Base-by-base conservation (phyloP, 1,140 invertebrate species). In the Telenomus remus region DNA sequence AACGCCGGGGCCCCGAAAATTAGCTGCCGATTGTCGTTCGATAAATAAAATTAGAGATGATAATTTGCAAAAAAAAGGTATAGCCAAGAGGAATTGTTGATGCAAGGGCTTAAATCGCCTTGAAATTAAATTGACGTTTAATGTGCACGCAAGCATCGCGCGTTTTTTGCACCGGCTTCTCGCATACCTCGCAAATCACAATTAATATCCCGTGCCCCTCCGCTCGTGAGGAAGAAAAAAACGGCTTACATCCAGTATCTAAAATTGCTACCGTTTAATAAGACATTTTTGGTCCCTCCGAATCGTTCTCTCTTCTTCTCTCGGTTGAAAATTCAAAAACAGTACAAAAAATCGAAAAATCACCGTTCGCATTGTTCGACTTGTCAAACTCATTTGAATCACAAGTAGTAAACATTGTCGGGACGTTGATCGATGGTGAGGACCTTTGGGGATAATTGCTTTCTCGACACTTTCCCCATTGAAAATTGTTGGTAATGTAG, bases 41-140 rank as follows among this genome's bases (percentile, higher is more conserved):
- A 73, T 73, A 66, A 73, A 66, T 16, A 65, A 65, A 72, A 65
- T 72, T 60, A 55, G 43, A 64, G 59, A 57, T 57, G 59, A 53
- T 71, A 63, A 71, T 63, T 64, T 13, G 59, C 57, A 34, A 71
- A 71, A 63, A 70, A 70, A 33, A 33, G 51, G n/a, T n/a, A n/a
- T 10, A 3, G 11, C 0, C 27, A 35, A 4, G 8, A 8, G 19
- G 33, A 37, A 66, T 48, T 47, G 16, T 48, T 43, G 48, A 54
- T 54, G 43, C 39, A 66, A 43, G 33, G 35, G 33, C 33, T 34
- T 43, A 55, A 69, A 54, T 37, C 43, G 49, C 56, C 56, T 55
- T 47, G 50, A 49, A 70, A 61, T 61, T 61, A 55, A 70, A 70
- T 61, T 13, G 49, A 34, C 43, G 37, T 33, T 60, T 53, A 54